A percentile compares a stretch with the other conserved stretches of the same genome.
phyloP scores from a whole-genome alignment of 2,797 vertebrate genomes.

The Sebastes umbrosus region DNA sequence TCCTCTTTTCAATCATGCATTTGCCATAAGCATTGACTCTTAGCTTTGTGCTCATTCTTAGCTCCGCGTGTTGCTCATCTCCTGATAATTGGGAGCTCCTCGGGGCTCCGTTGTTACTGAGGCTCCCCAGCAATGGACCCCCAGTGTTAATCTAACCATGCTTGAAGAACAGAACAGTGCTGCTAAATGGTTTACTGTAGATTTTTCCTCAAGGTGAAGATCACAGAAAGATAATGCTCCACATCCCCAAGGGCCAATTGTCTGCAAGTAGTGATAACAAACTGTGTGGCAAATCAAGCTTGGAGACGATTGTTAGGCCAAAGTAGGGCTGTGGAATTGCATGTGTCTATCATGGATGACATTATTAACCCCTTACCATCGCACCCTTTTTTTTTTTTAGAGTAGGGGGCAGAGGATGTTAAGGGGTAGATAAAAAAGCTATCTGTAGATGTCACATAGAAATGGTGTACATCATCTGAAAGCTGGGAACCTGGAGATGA shows the following conservation, averaged over 20 bases:
- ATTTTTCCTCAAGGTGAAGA: constrained; percentile 51
- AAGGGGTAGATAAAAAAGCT: too few relatives aligned
- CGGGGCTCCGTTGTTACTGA: background rate
- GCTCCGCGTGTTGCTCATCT: background rate
- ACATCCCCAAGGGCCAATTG: constrained; percentile 23
- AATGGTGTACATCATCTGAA: too few relatives aligned
- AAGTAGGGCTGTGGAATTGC: background rate
- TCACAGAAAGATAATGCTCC: constrained; percentile 25
- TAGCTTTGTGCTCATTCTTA: background rate
- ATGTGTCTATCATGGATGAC: background rate
- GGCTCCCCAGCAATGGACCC: background rate
- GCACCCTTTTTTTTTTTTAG: too few relatives aligned
- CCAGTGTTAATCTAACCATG: constrained; percentile 8
- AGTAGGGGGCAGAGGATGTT: too few relatives aligned
- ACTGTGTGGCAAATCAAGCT: constrained; percentile 34
- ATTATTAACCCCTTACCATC: background rate
- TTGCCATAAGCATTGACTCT: background rate
- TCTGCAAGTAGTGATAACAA: constrained; percentile 53
- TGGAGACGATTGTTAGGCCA: background rate
- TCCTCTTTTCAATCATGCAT: background rate
- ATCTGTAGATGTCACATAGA: too few relatives aligned
- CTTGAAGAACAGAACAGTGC: constrained; percentile 13
- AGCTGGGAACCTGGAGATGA: too few relatives aligned
- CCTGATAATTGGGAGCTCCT: constrained; percentile 1
- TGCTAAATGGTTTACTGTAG: constrained; percentile 26